phyloP scores from a whole-genome alignment of 2,888 invertebrate genomes.

The Pollenia labialis region DNA sequence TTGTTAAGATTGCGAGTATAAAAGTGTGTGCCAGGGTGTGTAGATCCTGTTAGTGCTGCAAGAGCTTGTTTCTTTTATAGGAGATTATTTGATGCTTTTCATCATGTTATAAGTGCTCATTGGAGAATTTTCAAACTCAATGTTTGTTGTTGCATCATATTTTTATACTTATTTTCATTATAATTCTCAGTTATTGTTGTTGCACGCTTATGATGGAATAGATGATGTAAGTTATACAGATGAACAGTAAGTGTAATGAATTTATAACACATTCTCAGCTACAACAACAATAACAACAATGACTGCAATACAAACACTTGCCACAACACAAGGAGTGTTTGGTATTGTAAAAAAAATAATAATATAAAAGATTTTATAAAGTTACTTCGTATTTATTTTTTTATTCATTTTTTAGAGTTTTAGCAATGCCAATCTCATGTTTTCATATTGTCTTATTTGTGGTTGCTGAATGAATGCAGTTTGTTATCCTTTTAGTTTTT shows the following conservation, averaged over 20 bases:
- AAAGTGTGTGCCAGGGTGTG: background rate
- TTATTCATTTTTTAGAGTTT: constrained; percentile 43
- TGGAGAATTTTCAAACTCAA: constrained; percentile 44
- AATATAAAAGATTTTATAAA: constrained; percentile 62
- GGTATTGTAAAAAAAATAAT: background rate
- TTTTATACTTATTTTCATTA: constrained; percentile 16
- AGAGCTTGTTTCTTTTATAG: constrained; percentile 28
- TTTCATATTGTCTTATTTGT: constrained; percentile 1
- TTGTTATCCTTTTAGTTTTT: constrained; percentile 21
- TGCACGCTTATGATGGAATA: constrained; percentile 52
- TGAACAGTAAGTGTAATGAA: constrained; percentile 61
- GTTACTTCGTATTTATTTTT: constrained; percentile 49
- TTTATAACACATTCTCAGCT: constrained; percentile 54
- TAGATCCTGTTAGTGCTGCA: background rate
- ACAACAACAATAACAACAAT: background rate
- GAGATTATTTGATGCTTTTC: constrained; percentile 64
- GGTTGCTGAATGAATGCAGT: background rate
- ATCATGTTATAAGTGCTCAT: constrained; percentile 64
- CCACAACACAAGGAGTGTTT: too few species aligned
- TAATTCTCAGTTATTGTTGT: background rate
- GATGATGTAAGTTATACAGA: constrained; percentile 43
- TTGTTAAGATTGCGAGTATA: background rate
- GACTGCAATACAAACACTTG: constrained; percentile 5
- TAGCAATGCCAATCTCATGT: constrained; percentile 38
- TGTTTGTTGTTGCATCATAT: constrained; percentile 23